Base-by-base conservation (phyloP, 2,888 invertebrate species). In the Acanthosoma haemorrhoidale region DNA sequence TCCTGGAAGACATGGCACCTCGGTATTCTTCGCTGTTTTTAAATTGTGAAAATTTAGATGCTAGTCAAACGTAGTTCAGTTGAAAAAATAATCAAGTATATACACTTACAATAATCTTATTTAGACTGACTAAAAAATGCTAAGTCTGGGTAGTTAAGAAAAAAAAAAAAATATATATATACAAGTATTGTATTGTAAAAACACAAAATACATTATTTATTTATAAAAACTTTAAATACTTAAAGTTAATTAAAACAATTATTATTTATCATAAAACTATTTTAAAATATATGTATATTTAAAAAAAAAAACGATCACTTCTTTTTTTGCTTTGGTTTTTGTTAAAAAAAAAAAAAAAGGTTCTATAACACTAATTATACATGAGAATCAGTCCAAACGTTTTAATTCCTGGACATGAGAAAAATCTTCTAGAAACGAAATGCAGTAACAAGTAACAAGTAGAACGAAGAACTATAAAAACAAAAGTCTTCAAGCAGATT, bases 1-100 rank as follows among this genome's bases (percentile, higher is more conserved):
- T 67, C 11, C n/a, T 67, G 57, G 43, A 67, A 13, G 67, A 67
- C 32, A 67, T 67, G 67, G 67, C 67, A 36, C 67, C 67, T 3
- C 41, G 67, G 8, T 67, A 67, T 25, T 67, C 67, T 6, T n/a
- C 67, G n/a, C 13, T 67, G n/a, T 67, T 67, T 67, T 9, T 67
- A 13, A 67, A 67, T n/a, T 21, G 13, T 11, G 34, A 67, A 67
- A 8, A 66, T n/a, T 2, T 51, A 51, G 51, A 51, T 4, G 2
- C 38, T 2, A 4, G 9, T 9, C 6, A 43, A 3, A 18, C 21
- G 18, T 43, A 18, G 4, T 43, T 18, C 13, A 1, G 4, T 6
- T 32, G 9, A 6, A 21, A 3, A 25, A 43, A 25, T 25, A 25
- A 43, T 16, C 13, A n/a, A 5, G 25, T 25, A 25, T n/a, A n/a